These are phyloP conservation scores for Carcina quercana DNA, from an alignment of 2,888 invertebrate genomes.

Conservation along the genomic window DNA sequence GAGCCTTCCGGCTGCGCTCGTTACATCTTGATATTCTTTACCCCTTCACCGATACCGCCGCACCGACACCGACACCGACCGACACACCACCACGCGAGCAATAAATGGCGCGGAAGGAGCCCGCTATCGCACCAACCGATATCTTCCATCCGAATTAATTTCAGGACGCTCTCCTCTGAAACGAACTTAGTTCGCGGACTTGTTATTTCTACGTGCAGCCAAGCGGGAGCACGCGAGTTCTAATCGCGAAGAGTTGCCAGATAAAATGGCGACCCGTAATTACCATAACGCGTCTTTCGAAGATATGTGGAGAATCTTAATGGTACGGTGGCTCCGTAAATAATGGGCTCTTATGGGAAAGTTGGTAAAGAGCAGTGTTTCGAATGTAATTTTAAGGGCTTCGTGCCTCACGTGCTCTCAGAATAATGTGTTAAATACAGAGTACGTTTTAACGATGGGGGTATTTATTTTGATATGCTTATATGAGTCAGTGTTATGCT, in stretches of 20 bases:
- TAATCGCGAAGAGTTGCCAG: conserved; percentile 67
- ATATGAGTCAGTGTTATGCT: too few relatives aligned
- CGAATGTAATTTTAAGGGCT: conserved; percentile 71
- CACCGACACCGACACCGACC: too few relatives aligned
- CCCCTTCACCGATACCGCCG: conserved; percentile 70
- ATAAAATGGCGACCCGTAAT: conserved; percentile 74
- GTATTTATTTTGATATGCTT: conserved; percentile 48
- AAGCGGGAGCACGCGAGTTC: conserved; percentile 47
- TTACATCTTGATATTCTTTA: conserved; percentile 75
- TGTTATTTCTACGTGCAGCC: conserved; percentile 65
- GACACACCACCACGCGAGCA: conserved; percentile 70
- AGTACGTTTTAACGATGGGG: conserved; percentile 47
- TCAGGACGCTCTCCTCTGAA: conserved; percentile 55
- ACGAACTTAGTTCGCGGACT: conserved; percentile 69
- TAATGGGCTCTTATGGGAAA: conserved; percentile 75
- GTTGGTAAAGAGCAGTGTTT: conserved; percentile 71
- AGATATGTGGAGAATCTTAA: conserved; percentile 74
- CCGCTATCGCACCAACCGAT: conserved; percentile 68
- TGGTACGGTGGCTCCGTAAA: conserved; percentile 72
- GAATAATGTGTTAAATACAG: conserved; percentile 64
- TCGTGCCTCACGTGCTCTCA: conserved; percentile 65
- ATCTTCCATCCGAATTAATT: conserved; percentile 76
- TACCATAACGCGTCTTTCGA: conserved; percentile 72
- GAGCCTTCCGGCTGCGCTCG: conserved; percentile 71
- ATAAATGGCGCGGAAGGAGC: conserved; percentile 73